Conservation (phyloP, 2,797 vertebrate genomes). For the Alosa sapidissima region DNA sequence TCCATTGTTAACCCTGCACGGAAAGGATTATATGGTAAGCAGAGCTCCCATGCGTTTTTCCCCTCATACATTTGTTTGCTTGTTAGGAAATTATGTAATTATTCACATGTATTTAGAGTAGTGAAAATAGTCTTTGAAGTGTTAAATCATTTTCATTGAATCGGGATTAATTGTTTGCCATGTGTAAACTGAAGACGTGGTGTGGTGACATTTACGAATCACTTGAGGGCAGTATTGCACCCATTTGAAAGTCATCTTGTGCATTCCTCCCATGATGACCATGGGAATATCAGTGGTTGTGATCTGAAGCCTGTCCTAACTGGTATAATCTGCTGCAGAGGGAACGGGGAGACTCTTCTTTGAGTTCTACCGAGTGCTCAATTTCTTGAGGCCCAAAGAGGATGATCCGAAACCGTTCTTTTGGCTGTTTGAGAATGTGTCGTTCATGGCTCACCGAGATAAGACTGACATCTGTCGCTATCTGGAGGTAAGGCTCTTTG, state of each 20-base stretch:
- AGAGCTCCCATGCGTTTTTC: neutral
- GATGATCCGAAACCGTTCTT: constrained; percentile 87
- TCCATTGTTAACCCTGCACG: constrained; percentile 85
- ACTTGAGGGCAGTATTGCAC: constrained; percentile 3
- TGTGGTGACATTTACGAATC: neutral
- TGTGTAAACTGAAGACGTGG: neutral
- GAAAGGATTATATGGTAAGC: constrained; percentile 88
- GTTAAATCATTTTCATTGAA: too few relatives aligned
- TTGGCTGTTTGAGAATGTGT: constrained; percentile 95
- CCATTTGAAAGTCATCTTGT: neutral
- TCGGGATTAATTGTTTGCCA: neutral
- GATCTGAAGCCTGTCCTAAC: neutral
- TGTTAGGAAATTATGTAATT: neutral
- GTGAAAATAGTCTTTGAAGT: neutral
- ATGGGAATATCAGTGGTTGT: neutral
- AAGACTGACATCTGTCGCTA: constrained; percentile 91
- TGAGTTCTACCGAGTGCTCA: constrained; percentile 87
- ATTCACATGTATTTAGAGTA: neutral
- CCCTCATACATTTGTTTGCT: neutral
- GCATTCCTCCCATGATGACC: neutral
- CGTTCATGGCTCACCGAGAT: constrained; percentile 86
- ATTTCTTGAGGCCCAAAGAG: constrained; percentile 83
- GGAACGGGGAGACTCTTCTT: constrained; percentile 92
- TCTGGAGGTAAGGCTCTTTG: constrained; percentile 78
- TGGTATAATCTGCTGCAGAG: constrained; percentile 66